Base-by-base conservation (phyloP, 1,140 invertebrate species). In the Aphis gossypii region DNA sequence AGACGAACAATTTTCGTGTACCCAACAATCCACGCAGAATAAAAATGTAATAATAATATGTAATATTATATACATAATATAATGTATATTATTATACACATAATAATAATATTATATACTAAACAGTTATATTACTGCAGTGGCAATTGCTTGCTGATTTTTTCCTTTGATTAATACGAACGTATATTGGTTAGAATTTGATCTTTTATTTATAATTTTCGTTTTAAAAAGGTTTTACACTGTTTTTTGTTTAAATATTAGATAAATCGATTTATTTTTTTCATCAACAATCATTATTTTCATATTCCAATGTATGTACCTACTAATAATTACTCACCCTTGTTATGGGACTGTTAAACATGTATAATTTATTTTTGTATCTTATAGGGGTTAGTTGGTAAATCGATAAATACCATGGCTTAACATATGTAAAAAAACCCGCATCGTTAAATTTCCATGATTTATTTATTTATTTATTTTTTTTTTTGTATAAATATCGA, bases 371-470 rank as follows among this genome's bases (percentile, higher is more conserved):
- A n/a, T 38, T 41, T 54, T 54, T 56, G 20, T 89, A 54, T 89
- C 88, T 56, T 54, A 89, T 56, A 25, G 7, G 51, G 48, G 87
- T 88, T 89, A 38, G 88, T 89, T 41, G 18, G 48, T 3, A 56
- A 89, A 89, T 56, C 51, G 35, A 89, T 56, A 38, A 89, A 38
- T 56, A 25, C 35, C 25, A 30, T 56, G 9, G 23, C 30, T 56
- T 41, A 54, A 54, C 46, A 54, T 89, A 89, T 46, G 25, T n/a
- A 46, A 23, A 51, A 89, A n/a, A 87, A 56, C 88, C 88, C 88
- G 88, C 48, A 89, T 89, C 35, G 51, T 89, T 89, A 89, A 56
- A 89, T 89, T 38, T 20, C 51, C 35, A 89, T 38, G 88, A 89
- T 89, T 89, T 89, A 35, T 35, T 35, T 35, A 35, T 35, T 35